Evolutionary conservation across 2,113 vertebrate genomes (phyloP), one percentile per base, ranked within the genome.

Genomic region (Callochromis pleurospilus): DNA sequence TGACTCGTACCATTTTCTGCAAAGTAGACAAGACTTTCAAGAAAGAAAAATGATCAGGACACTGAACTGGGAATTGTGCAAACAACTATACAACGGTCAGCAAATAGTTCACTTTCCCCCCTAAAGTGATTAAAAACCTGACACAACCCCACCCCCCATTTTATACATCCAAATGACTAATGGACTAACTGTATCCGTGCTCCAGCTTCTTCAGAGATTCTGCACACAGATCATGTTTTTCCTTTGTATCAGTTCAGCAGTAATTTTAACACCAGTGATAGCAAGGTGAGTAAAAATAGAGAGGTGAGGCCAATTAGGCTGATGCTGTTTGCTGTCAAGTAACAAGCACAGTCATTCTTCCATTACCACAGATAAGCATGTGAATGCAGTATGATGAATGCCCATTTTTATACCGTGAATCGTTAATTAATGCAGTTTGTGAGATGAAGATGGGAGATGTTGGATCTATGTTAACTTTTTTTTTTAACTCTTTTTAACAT

Each of bases 141-240:
- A 45, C 70, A 8, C 29, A 45, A 65, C 79, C 80, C 54, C 42
- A 49, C 15, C 15, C 70, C 53, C 55, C 29, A 31, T 83, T 85
- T 62, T 82, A 87, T 53, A 53, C 80, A 81, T 91, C 84, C 45
- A 90, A 87, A 87, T 91, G 88, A 94, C 77, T 88, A 90, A 93
- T 93, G 85, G 84, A 54, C 80, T 82, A 38, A 75, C 83, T 29
- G 49, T 68, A 47, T 60, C 42, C 5, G 7, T n/a, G 62, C 17
- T 80, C 33, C 24, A 79, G 82, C 31, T 87, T 79, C 83, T 55
- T 24, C 55, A 75, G 13, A 51, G 62, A 53, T 82, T 73, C 14
- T 54, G 55, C 54, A 47, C 15, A 65, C 73, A 79, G 68, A 85
- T 70, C 42, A 49, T 60, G 26, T 12, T 49, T 82, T 62, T 90